Conservation (phyloP, 35 echinoderm and acorn worm species). For the Hemicentrotus pulcherrimus region DNA sequence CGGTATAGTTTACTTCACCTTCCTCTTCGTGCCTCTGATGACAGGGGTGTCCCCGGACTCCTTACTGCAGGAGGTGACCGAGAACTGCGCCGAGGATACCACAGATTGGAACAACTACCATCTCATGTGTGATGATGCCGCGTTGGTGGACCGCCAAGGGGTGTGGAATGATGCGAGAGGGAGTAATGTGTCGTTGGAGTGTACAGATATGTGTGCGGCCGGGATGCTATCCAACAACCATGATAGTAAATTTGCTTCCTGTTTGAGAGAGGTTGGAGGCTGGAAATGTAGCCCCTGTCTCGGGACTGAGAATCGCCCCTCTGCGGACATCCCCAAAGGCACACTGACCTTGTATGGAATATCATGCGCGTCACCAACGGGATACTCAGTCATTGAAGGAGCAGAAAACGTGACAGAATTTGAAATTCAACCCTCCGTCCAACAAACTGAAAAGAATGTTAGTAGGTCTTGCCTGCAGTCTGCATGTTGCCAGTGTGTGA, state of each 20-base stretch:
- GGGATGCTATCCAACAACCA: not conserved
- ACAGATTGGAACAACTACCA: not conserved
- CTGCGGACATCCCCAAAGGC: not conserved
- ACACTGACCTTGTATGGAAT: not conserved
- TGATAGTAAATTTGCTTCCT: not conserved
- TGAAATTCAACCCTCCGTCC: not conserved
- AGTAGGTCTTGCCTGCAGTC: conserved; percentile 17
- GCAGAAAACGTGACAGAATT: not conserved
- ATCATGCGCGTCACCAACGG: not conserved
- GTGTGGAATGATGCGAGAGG: not conserved
- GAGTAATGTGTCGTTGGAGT: not conserved
- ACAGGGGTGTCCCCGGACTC: conserved; percentile 29
- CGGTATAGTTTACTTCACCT: conserved; percentile 53
- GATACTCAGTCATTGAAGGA: not conserved
- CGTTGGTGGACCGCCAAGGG: not conserved
- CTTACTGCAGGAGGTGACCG: not conserved
- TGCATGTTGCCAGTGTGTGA: conserved; percentile 44
- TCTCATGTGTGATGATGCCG: not conserved
- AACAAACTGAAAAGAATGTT: not conserved
- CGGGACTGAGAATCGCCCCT: not conserved
- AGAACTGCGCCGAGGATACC: not conserved
- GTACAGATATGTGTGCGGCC: not conserved
- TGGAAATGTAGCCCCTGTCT: not conserved
- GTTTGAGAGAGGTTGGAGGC: not conserved
- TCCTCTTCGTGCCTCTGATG: conserved; percentile 60